Evolutionary conservation across 2,888 invertebrate species (phyloP).

Genomic region (Rhingia campestris): DNA sequence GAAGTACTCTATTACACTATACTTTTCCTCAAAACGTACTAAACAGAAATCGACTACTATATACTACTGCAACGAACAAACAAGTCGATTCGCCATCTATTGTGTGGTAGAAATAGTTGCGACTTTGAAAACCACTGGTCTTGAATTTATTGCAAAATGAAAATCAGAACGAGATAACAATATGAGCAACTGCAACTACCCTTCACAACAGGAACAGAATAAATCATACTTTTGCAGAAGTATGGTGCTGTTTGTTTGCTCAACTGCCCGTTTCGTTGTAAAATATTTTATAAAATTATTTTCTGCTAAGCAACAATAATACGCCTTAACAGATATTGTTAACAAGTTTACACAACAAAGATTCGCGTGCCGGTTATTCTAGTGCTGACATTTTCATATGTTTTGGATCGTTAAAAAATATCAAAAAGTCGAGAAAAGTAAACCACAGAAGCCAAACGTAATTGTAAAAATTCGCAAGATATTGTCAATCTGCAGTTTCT

Average conservation of each 20-base stretch:
- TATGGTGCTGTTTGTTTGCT: conserved; percentile 69
- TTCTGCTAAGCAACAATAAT: conserved; percentile 37
- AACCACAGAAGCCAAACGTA: conserved; percentile 14
- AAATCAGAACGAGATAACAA: too few relatives aligned
- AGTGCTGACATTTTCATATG: conserved; percentile 14
- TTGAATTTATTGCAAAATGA: too few relatives aligned
- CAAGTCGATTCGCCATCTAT: too few relatives aligned
- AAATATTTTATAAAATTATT: conserved; percentile 33
- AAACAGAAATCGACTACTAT: too few relatives aligned
- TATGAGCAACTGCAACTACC: background rate
- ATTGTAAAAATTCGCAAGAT: conserved; percentile 39
- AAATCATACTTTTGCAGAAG: conserved; percentile 51
- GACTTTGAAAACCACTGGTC: too few relatives aligned
- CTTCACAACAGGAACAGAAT: conserved; percentile 32
- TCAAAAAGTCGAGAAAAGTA: conserved; percentile 1
- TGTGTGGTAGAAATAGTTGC: too few relatives aligned
- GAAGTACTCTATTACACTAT: too few relatives aligned
- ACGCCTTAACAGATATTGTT: conserved; percentile 21
- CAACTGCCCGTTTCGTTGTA: conserved; percentile 17
- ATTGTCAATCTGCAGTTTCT: conserved; percentile 30
- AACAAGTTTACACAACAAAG: conserved; percentile 15
- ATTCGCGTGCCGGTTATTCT: conserved; percentile 28
- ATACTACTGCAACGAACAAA: too few relatives aligned
- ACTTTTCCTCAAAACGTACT: too few relatives aligned
- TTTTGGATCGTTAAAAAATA: background rate